Percentiles rank a stretch among this genome's conserved stretches.
Conservation (phyloP, 2,113 vertebrate species). For the Carassius auratus region DNA sequence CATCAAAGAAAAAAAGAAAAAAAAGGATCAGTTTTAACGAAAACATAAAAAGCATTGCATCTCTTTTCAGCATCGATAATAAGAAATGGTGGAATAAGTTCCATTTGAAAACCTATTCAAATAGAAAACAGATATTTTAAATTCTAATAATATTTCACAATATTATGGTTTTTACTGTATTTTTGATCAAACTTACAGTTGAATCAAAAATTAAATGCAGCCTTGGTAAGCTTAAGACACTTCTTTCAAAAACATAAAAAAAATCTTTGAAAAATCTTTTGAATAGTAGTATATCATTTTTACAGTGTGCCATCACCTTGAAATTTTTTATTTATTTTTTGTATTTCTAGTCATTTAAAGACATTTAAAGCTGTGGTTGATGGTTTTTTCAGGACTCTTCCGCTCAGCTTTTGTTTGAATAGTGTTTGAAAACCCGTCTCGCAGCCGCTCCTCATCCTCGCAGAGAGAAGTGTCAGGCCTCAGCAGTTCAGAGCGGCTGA, state of each 20-base stretch:
- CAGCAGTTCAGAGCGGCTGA: slow-evolving; percentile 70
- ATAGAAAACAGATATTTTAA: no score
- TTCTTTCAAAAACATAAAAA: no score
- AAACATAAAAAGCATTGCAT: no score
- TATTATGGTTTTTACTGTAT: no score
- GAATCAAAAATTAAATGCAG: background rate
- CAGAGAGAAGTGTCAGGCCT: slow-evolving; percentile 71
- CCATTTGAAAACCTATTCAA: no score
- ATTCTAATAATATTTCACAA: no score
- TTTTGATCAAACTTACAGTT: background rate
- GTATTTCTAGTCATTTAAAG: background rate
- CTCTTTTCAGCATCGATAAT: no score
- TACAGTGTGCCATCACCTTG: no score
- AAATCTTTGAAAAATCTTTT: background rate
- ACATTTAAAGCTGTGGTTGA: background rate
- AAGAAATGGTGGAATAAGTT: no score
- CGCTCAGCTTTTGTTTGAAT: slow-evolving; percentile 44
- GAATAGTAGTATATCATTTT: background rate
- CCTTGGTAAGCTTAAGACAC: background rate
- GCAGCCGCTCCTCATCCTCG: slow-evolving; percentile 69
- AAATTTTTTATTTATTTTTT: no score
- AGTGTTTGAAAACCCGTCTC: slow-evolving; percentile 50
- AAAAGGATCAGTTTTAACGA: no score
- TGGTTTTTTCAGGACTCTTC: background rate
- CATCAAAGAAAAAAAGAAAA: no score